These are phyloP conservation scores for Lysandra coridon DNA, from an alignment of 2,888 invertebrate species.

Conservation along the genomic window DNA sequence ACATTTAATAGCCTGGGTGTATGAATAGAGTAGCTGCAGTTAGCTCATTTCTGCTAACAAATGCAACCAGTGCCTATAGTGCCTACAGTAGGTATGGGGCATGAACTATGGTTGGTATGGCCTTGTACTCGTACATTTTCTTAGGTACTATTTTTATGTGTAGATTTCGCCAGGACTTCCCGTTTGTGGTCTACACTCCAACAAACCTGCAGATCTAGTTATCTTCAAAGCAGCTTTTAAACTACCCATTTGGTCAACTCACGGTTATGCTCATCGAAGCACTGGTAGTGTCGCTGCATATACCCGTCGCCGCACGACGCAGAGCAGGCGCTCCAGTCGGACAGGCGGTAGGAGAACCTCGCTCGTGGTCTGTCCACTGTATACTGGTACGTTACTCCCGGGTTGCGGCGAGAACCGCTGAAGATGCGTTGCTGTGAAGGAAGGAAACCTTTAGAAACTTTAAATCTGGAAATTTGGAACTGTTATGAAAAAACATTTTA, in stretches of 20 bases:
- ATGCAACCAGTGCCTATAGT: too few relatives aligned
- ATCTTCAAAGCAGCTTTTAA: too few relatives aligned
- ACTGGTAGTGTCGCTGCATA: constrained; percentile 74
- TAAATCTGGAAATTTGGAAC: not conserved
- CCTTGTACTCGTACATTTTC: too few relatives aligned
- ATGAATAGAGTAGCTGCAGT: too few relatives aligned
- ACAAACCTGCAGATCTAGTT: not conserved
- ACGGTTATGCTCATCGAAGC: constrained; percentile 65
- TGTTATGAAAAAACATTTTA: too few relatives aligned
- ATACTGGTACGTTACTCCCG: constrained; percentile 92
- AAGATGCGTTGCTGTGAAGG: constrained; percentile 81
- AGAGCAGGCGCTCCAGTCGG: constrained; percentile 91
- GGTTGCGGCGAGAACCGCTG: constrained; percentile 86
- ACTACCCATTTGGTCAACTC: constrained; percentile 42
- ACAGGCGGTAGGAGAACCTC: constrained; percentile 87
- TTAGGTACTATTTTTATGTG: not conserved
- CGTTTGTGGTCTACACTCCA: not conserved
- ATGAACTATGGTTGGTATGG: too few relatives aligned
- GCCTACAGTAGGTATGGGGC: too few relatives aligned
- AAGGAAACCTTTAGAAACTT: not conserved
- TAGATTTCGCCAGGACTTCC: not conserved
- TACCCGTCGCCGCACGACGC: constrained; percentile 89
- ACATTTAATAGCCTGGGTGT: too few relatives aligned
- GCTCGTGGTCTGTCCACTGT: constrained; percentile 81
- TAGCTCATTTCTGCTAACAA: too few relatives aligned